These are phyloP conservation scores for Morelia viridis DNA, from an alignment of 2,797 vertebrate species.

Conservation along the genomic window DNA sequence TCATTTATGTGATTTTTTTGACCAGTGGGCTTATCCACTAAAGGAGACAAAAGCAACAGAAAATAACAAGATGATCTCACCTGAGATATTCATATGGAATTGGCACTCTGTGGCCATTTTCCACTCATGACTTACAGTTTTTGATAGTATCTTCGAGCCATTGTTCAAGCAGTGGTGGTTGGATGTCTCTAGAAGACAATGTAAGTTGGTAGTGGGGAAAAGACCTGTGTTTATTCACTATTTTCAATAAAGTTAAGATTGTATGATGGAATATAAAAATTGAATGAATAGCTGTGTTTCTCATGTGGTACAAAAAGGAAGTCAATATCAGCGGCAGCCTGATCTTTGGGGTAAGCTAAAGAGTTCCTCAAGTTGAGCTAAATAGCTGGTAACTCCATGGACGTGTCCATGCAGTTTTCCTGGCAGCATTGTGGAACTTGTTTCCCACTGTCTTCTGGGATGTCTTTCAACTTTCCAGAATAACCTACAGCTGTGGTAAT, in stretches of 20 bases:
- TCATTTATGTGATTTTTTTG: background rate
- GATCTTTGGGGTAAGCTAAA: no score
- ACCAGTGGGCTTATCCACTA: background rate
- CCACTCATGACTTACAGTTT: background rate
- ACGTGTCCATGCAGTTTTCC: no score
- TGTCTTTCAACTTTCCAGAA: no score
- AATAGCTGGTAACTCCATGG: no score
- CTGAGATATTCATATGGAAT: background rate
- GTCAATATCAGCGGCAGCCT: no score
- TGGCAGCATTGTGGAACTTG: no score
- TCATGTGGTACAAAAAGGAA: no score
- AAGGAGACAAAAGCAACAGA: background rate
- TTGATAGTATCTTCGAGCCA: background rate
- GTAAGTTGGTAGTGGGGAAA: background rate
- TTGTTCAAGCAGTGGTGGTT: background rate
- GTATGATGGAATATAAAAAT: background rate
- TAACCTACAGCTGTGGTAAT: no score
- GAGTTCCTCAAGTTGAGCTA: no score
- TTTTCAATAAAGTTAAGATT: background rate
- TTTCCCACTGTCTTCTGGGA: no score
- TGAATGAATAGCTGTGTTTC: background rate
- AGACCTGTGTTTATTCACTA: background rate
- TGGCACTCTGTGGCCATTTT: background rate
- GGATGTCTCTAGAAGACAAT: background rate
- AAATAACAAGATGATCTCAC: background rate